Evolutionary conservation across 2,888 invertebrate genomes (phyloP), one percentile per base, ranked within the genome.

Genomic region (Fragum sueziense): DNA sequence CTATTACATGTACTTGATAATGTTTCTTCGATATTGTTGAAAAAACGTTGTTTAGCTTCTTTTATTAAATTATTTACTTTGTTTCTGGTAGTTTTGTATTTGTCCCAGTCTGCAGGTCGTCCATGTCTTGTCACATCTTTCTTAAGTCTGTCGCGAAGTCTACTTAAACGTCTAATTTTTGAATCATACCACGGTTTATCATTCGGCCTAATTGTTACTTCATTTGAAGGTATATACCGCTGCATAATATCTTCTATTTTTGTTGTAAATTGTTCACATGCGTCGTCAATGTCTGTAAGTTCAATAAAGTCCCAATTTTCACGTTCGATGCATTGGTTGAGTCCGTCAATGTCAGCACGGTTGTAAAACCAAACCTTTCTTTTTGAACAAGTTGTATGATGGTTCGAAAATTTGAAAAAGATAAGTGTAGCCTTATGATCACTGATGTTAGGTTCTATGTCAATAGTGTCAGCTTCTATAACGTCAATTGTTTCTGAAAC

Each of bases 121-220:
- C 74, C 74, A n/a, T 65, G 31, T 25, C 20, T 52, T 27, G 47
- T 29, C 27, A 67, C 33, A n/a, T n/a, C 67, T n/a, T 37, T 33
- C 59, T 75, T 75, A 4, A 25, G 61, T 22, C 61, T 37, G 34
- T 75, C 75, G 25, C 70, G 41, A 52, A n/a, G 31, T 34, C 75
- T 41, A 37, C 37, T 31, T 17, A 14, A 14, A 29, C 47, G 22
- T 51, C 75, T 59, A 17, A 61, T 75, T 51, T 47, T 34, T 11
- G 70, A 70, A 34, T 70, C 62, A 47, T 69, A 75, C 75, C 75
- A 75, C 3, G 75, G 70, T 54, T 68, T 65, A 27, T 74, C 74
- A 27, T 74, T 54, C 11, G 67, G 57, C 33, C 74, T 29, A 9
- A 74, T 37, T 27, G 37, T 33, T 11, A 74, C 34, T 31, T 25